Conservation (phyloP, 2,113 vertebrate genomes). For the Ascaphus truei region DNA sequence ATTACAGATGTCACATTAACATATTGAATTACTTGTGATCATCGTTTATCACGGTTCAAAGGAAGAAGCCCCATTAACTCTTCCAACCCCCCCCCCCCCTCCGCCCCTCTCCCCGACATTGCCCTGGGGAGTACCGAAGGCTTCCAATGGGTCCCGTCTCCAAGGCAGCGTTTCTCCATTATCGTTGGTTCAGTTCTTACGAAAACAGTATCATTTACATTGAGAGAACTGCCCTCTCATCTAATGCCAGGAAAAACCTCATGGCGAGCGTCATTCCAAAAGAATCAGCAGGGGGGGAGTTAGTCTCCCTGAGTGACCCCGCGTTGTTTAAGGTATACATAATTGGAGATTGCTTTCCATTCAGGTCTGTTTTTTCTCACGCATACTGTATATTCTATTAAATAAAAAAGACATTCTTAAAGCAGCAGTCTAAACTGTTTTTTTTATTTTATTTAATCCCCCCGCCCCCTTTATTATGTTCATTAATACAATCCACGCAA, state of each 20-base stretch:
- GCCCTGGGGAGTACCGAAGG: not conserved
- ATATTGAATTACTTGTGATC: not conserved
- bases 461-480: too few relatives aligned
- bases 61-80: not conserved
- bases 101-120: not conserved
- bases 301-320: slow-evolving; percentile 30
- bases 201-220: slow-evolving; percentile 35
- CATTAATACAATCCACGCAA: too few relatives aligned
- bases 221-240: slow-evolving; percentile 17
- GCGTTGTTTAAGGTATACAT: slow-evolving; percentile 14
- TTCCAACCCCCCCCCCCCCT: too few relatives aligned
- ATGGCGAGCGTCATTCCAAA: slow-evolving; percentile 1
- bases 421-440: too few relatives aligned
- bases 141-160: slow-evolving; percentile 1
- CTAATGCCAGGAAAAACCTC: slow-evolving; percentile 23
- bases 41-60: not conserved
- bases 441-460: too few relatives aligned
- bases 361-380: too few relatives aligned
- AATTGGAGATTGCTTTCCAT: too few relatives aligned
- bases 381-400: too few relatives aligned
- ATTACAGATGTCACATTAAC: too few relatives aligned
- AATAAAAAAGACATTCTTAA: too few relatives aligned
- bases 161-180: not conserved
- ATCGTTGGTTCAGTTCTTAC: slow-evolving; percentile 7
- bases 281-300: not conserved